phyloP scores from a whole-genome alignment of 2,797 vertebrate species.

The Eulemur albifrons region DNA sequence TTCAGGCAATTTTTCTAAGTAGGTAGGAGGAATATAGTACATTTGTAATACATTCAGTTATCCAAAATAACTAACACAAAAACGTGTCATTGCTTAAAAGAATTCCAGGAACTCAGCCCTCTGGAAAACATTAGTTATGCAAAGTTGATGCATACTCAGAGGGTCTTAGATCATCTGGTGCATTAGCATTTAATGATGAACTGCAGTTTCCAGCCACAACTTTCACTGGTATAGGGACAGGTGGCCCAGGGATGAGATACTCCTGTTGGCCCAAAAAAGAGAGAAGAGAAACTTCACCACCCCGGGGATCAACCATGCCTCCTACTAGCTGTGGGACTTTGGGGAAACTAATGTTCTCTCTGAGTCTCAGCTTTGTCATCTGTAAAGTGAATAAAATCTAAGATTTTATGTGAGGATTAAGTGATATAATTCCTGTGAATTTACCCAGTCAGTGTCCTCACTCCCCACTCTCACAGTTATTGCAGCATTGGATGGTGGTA shows the following conservation, averaged over 20 bases:
- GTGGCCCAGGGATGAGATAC: neutral
- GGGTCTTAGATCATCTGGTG: neutral
- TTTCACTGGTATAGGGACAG: neutral
- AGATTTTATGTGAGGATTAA: neutral
- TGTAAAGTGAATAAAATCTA: neutral
- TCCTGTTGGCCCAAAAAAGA: neutral
- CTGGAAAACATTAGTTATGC: neutral
- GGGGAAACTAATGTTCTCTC: neutral
- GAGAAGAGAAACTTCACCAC: neutral
- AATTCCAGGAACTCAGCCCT: neutral
- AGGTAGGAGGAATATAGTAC: neutral
- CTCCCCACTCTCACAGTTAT: rapidly evolving
- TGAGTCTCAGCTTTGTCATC: neutral
- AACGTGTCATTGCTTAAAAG: neutral
- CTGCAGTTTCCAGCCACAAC: neutral
- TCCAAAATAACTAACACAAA: neutral
- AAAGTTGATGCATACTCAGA: neutral
- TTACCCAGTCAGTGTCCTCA: neutral
- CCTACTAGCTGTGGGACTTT: neutral
- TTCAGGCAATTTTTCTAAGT: neutral
- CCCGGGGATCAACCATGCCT: neutral
- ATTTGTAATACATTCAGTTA: neutral
- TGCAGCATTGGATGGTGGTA: rapidly evolving
- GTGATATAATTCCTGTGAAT: neutral
- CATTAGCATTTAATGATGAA: neutral